Evolutionary conservation across 2,888 invertebrate species (phyloP).

Genomic region (Drosophila rellima): DNA sequence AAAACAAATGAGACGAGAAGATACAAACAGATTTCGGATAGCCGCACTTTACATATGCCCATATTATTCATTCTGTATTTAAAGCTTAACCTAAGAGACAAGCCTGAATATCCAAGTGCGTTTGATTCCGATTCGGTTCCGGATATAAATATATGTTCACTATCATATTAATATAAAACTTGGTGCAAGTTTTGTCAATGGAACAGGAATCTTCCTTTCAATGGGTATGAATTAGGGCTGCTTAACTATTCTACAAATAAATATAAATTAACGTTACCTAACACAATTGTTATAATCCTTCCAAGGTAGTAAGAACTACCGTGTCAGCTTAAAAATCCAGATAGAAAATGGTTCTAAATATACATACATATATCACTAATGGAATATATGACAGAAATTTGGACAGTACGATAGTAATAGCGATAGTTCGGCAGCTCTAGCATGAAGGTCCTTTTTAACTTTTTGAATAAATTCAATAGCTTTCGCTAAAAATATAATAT

Average conservation of each 20-base stretch:
- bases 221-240: constrained; percentile 14
- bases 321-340: neutral
- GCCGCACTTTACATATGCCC: constrained; percentile 5
- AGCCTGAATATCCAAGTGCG: constrained; percentile 9
- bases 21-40: constrained; percentile 7
- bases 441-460: constrained; percentile 17
- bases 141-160: constrained; percentile 5
- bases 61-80: constrained; percentile 14
- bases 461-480: constrained; percentile 28
- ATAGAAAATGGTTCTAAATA: neutral
- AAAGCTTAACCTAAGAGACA: constrained; percentile 20
- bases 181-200: constrained; percentile 17
- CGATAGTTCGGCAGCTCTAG: constrained; percentile 10
- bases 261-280: neutral
- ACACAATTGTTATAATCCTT: constrained; percentile 4
- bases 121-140: constrained; percentile 11
- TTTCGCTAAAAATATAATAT: constrained; percentile 54
- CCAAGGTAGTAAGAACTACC: neutral
- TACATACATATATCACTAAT: neutral
- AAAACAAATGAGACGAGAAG: neutral
- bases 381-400: constrained; percentile 1
- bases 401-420: neutral
- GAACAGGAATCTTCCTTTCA: constrained; percentile 6
- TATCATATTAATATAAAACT: constrained; percentile 1
- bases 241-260: neutral